A percentile compares a stretch with the other conserved stretches of the same genome.
Evolutionary conservation across 2,888 invertebrate species (phyloP).

Genomic region (Drosophila paracracens): DNA sequence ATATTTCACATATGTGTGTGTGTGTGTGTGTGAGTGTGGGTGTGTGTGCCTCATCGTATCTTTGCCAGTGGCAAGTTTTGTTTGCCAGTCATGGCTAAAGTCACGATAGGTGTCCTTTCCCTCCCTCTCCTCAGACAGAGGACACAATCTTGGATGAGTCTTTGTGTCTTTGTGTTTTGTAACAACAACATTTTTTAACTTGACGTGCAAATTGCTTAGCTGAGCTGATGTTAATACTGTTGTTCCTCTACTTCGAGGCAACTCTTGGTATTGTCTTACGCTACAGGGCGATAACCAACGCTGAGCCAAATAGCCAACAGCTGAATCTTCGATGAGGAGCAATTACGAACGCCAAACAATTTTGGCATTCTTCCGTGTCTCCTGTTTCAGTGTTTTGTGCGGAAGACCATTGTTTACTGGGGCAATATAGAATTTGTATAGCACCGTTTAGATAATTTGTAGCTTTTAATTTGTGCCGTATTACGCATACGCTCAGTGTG

Average conservation of each 20-base stretch:
- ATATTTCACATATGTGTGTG: slow-evolving; percentile 25
- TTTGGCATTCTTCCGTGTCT: slow-evolving; percentile 12
- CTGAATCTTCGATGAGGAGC: slow-evolving; percentile 40
- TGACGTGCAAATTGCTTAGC: slow-evolving; percentile 54
- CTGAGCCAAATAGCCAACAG: slow-evolving; percentile 51
- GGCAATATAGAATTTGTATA: neutral
- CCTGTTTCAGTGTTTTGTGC: neutral
- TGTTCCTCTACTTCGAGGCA: slow-evolving; percentile 1
- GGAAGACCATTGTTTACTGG: neutral
- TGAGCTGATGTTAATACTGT: slow-evolving; percentile 22
- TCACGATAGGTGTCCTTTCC: slow-evolving; percentile 35
- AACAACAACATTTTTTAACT: slow-evolving; percentile 54
- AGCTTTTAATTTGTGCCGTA: slow-evolving; percentile 21
- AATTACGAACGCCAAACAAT: slow-evolving; percentile 45
- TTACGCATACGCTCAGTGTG: slow-evolving; percentile 28
- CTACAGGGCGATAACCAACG: slow-evolving; percentile 43
- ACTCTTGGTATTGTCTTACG: slow-evolving; percentile 32
- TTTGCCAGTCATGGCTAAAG: slow-evolving; percentile 69
- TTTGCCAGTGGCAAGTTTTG: slow-evolving; percentile 67
- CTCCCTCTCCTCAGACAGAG: neutral
- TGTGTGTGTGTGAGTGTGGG: slow-evolving; percentile 9
- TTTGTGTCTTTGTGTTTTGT: slow-evolving; percentile 47
- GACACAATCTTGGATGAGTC: slow-evolving; percentile 50
- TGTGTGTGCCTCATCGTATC: slow-evolving; percentile 38
- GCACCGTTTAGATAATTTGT: neutral